Conservation (phyloP, 2,888 invertebrate genomes). For the Epinotia nisella region DNA sequence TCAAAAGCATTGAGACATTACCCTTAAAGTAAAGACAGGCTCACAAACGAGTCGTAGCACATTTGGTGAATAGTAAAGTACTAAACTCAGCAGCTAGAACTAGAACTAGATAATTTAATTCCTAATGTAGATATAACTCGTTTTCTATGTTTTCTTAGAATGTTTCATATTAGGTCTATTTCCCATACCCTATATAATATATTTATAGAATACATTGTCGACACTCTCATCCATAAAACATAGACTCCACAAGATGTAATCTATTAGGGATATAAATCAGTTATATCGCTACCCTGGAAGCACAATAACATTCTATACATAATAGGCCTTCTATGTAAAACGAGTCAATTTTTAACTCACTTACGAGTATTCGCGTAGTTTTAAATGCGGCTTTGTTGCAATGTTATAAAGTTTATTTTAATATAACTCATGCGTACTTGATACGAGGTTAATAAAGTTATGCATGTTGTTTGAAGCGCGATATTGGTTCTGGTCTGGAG, state of each 20-base stretch:
- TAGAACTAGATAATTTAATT: too few species aligned
- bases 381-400: neutral
- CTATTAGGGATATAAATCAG: slow-evolving; percentile 32
- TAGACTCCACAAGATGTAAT: slow-evolving; percentile 15
- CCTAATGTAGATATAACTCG: too few species aligned
- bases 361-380: neutral
- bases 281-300: slow-evolving; percentile 7
- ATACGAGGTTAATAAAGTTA: slow-evolving; percentile 1
- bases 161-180: neutral
- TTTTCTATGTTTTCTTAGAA: too few species aligned
- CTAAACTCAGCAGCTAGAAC: too few species aligned
- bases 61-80: neutral
- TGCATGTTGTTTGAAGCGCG: slow-evolving; percentile 2
- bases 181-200: neutral
- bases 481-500: slow-evolving; percentile 25
- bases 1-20: too few species aligned
- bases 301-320: slow-evolving; percentile 31
- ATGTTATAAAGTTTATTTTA: neutral
- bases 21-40: too few species aligned
- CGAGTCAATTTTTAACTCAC: neutral
- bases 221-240: slow-evolving; percentile 23
- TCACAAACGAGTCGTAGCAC: neutral
- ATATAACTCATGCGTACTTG: neutral
- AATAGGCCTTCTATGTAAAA: neutral
- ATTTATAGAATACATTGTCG: slow-evolving; percentile 18